Conservation (phyloP, 2,797 vertebrate genomes). For the Tarsius wallacei region DNA sequence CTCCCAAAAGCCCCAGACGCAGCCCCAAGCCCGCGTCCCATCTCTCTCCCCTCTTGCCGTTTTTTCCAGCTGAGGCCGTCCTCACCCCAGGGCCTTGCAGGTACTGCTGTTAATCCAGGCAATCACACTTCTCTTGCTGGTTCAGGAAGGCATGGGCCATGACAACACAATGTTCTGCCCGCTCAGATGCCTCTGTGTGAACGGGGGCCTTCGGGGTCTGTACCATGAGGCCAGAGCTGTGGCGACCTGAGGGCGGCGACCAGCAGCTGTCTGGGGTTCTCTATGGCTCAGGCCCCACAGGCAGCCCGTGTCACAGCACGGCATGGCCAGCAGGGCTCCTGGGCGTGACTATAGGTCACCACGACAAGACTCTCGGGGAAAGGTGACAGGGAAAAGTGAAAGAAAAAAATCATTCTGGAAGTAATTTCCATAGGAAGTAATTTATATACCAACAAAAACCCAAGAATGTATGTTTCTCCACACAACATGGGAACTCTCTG, state of each 20-base stretch:
- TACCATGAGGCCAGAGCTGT: neutral
- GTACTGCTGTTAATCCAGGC: conserved; percentile 72
- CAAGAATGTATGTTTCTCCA: neutral
- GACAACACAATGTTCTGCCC: neutral
- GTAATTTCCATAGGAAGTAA: neutral
- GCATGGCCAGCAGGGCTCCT: rapidly evolving
- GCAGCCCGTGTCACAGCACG: neutral
- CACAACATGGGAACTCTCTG: neutral
- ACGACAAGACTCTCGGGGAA: neutral
- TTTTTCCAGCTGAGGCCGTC: conserved; percentile 38
- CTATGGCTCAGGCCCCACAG: neutral
- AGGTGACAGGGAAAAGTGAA: neutral
- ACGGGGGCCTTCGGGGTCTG: neutral
- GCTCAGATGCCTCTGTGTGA: conserved; percentile 52
- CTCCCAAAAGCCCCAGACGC: neutral
- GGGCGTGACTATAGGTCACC: neutral
- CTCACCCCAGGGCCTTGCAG: neutral
- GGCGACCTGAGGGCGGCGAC: neutral
- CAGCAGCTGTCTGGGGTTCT: neutral
- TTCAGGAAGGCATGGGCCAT: conserved; percentile 9
- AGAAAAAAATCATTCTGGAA: neutral
- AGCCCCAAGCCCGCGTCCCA: neutral
- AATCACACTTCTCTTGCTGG: neutral
- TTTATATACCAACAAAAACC: neutral
- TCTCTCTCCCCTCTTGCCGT: neutral